These are phyloP conservation scores for Simalia tracyae DNA, from an alignment of 2,797 vertebrate species.

Conservation along the genomic window DNA sequence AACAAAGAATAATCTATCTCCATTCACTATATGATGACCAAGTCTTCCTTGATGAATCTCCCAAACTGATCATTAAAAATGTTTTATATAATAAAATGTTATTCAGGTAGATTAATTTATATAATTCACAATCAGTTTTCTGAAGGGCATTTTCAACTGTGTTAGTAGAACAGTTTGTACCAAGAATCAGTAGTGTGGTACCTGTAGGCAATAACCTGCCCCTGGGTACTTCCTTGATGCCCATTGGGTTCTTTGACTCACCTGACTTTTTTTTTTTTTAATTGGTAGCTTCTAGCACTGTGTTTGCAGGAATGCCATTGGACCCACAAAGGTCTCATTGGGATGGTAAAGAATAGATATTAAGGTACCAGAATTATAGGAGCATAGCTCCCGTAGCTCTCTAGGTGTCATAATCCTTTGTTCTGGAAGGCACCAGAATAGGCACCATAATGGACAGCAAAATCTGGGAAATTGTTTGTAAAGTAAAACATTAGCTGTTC, in stretches of 20 bases:
- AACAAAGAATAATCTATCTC: not conserved
- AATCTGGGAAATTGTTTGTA: not conserved
- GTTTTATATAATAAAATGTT: conserved; percentile 38
- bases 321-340: not conserved
- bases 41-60: not conserved
- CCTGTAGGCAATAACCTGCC: not conserved
- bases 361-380: not conserved
- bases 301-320: not conserved
- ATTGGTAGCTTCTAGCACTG: not conserved
- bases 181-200: not conserved
- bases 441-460: not conserved
- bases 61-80: conserved; percentile 26
- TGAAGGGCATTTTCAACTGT: conserved; percentile 62
- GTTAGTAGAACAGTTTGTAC: conserved; percentile 53
- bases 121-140: conserved; percentile 52
- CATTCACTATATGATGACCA: not conserved
- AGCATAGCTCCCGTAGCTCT: not conserved
- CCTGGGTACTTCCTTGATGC: not conserved
- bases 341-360: not conserved
- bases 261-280: not conserved
- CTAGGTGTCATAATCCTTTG: not conserved
- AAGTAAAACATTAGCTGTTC: not conserved
- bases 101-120: conserved; percentile 41
- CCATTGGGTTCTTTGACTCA: not conserved
- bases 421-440: not conserved